Percentiles rank a stretch among this genome's conserved stretches.
These are phyloP conservation scores for Camptogramma bilineatum DNA, from an alignment of 2,888 invertebrate genomes.

Conservation along the genomic window DNA sequence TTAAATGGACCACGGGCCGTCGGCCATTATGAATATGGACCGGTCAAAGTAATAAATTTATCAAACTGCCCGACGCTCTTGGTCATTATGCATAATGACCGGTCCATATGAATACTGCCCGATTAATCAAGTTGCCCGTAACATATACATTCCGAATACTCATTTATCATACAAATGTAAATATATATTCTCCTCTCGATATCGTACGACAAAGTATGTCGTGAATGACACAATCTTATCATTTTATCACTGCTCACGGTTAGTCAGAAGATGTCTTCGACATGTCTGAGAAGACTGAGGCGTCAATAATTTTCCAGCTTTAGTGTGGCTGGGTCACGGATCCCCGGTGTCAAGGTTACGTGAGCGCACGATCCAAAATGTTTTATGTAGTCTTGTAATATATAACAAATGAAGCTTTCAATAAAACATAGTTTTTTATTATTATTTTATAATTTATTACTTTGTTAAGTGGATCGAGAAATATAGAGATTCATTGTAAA, in stretches of 20 bases:
- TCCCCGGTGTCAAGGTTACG: constrained; percentile 37
- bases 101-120: too few relatives aligned
- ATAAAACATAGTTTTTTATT: constrained; percentile 3
- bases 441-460: neutral
- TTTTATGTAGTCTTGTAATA: constrained; percentile 9
- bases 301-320: constrained; percentile 22
- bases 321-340: constrained; percentile 31
- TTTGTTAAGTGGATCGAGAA: neutral
- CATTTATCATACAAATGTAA: neutral
- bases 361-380: constrained; percentile 11
- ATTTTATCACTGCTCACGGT: constrained; percentile 27
- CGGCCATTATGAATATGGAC: too few relatives aligned
- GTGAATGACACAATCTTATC: constrained; percentile 35
- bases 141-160: too few relatives aligned
- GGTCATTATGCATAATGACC: too few relatives aligned
- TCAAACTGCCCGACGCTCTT: too few relatives aligned
- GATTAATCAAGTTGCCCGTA: too few relatives aligned
- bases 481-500: neutral
- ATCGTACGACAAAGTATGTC: constrained; percentile 28
- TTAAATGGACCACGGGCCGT: too few relatives aligned
- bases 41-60: too few relatives aligned
- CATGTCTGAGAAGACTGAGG: constrained; percentile 2
- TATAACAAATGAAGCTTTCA: constrained; percentile 3
- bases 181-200: constrained; percentile 19
- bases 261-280: constrained; percentile 7